Percentiles rank a stretch among this genome's conserved stretches.
Evolutionary conservation across 2,113 vertebrate species (phyloP).

Genomic region (Echinops telfairi): DNA sequence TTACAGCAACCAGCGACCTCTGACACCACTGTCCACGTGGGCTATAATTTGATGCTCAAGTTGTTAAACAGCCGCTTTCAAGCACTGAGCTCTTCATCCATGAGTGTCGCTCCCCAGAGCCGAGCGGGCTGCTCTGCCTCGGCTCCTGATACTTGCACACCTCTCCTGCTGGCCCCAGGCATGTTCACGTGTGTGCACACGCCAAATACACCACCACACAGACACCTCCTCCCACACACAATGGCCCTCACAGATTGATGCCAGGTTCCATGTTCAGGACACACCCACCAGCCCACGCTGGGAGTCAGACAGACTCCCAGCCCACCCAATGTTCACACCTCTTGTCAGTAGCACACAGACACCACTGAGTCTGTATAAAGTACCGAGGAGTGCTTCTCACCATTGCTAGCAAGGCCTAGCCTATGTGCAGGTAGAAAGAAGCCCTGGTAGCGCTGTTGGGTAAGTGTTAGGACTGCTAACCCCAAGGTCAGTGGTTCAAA

Average conservation of each 20-base stretch:
- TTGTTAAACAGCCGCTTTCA: constrained; percentile 79
- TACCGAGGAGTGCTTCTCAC: background rate
- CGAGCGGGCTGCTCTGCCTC: constrained; percentile 54
- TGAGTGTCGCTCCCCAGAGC: constrained; percentile 79
- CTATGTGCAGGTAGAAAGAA: background rate
- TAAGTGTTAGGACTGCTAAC: too few species aligned
- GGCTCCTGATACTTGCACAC: constrained; percentile 44
- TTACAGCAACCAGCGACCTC: constrained; percentile 80
- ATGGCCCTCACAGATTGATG: background rate
- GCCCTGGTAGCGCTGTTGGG: too few species aligned
- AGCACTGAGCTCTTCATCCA: constrained; percentile 77
- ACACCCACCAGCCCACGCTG: background rate
- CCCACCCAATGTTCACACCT: background rate
- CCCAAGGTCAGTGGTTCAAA: too few species aligned
- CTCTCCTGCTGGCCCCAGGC: constrained; percentile 36
- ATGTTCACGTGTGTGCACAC: background rate
- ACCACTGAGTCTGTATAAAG: background rate
- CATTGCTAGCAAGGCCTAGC: background rate
- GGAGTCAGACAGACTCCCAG: background rate
- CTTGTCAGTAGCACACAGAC: background rate
- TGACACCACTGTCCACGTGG: constrained; percentile 81
- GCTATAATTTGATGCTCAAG: constrained; percentile 84
- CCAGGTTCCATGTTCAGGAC: background rate
- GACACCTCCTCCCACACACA: background rate
- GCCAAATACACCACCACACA: constrained; percentile 19